Base-by-base conservation (phyloP, 2,797 vertebrate genomes). In the Spinus pinus region DNA sequence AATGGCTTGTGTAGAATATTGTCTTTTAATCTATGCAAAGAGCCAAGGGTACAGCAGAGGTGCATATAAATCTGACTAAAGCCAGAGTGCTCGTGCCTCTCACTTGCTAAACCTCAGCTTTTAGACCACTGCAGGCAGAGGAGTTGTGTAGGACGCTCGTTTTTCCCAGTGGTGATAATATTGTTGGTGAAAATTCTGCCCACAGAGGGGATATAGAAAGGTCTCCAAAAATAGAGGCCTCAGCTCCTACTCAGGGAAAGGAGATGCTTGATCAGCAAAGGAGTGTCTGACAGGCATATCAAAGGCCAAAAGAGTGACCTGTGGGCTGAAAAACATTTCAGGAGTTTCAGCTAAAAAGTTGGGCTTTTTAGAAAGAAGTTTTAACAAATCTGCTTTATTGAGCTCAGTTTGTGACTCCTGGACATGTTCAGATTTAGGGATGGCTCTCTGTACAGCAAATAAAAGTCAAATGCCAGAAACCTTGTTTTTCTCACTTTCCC, bases 1-100 rank as follows among this genome's bases (percentile, higher is more conserved):
- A 97, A 96, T 97, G 96, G 94, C 86, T 94, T 95, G 85, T 96
- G 81, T 95, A 90, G 96, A 96, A 95, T 96, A 96, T 93, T 96
- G 94, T 96, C 91, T 92, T 93, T 93, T 96, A 95, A 97, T 96
- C 95, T 95, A 81, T 94, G 96, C 94, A 77, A 77, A 92, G 80
- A 82, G 84, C 92, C 81, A 94, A 85, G 94, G 86, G 84, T 94
- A 81, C 54, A 66, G 90, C 54, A 81, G 86, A 96, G 71, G 70
- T 85, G 69, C 56, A 60, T 73, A 91, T 95, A 96, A 97, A 94
- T 95, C 93, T 95, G 88, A 79, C 74, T 88, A 49, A 88, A 83
- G 51, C 74, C 74, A 79, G 75, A 65, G 66, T 87, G 61, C 65
- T 66, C 6, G 0, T 88, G 84, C 42, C 54, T 95, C 73, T 65